Conservation (phyloP, 2,888 invertebrate genomes). For the Dryobota labecula region DNA sequence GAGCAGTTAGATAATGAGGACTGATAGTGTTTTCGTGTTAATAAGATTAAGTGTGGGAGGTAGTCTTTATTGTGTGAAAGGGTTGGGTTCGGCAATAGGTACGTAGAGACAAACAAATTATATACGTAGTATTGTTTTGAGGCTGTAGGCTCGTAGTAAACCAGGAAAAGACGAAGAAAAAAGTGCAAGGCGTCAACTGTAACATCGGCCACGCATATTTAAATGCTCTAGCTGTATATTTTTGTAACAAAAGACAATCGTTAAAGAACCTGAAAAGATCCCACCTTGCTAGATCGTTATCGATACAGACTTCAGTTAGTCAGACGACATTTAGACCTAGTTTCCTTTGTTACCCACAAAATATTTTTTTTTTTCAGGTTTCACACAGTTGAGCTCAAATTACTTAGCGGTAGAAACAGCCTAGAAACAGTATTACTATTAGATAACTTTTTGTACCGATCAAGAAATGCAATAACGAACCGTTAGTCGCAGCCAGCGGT, state of each 20-base stretch:
- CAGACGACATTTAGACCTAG: not conserved
- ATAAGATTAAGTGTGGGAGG: conserved; percentile 41
- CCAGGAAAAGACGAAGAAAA: not conserved
- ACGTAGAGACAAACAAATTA: not conserved
- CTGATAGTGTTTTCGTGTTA: conserved; percentile 41
- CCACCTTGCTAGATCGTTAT: not conserved
- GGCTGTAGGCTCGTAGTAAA: not conserved
- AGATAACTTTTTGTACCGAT: conserved; percentile 38
- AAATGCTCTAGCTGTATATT: not conserved
- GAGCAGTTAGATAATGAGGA: conserved; percentile 37
- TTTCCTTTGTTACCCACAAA: conserved; percentile 11
- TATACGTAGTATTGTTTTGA: not conserved
- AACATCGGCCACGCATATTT: not conserved
- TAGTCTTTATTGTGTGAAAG: conserved; percentile 6
- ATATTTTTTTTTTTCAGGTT: conserved; percentile 18
- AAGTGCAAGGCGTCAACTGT: not conserved
- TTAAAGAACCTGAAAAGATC: not conserved
- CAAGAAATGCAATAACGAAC: conserved; percentile 30
- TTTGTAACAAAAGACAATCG: not conserved
- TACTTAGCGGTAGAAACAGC: conserved; percentile 24
- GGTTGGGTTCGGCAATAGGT: not conserved
- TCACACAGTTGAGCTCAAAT: conserved; percentile 32
- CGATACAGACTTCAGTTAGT: conserved; percentile 1
- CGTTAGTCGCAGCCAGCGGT: conserved; percentile 44
- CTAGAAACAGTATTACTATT: conserved; percentile 32